A percentile compares a stretch with the other conserved stretches of the same genome.
Conservation (phyloP, 2,113 vertebrate species). For the Tragelaphus scriptus region DNA sequence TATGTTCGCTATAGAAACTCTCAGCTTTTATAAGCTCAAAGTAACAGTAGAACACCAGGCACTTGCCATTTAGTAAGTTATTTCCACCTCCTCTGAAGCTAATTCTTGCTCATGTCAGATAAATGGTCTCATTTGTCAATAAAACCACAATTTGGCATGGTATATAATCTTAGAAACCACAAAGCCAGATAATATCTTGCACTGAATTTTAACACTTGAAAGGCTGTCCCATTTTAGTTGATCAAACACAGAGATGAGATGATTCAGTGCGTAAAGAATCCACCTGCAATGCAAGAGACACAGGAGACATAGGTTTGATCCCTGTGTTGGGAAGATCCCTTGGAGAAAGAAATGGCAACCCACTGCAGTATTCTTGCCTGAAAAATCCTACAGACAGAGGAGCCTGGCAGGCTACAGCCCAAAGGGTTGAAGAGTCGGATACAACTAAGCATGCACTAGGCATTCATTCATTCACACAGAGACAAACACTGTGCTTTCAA, state of each 20-base stretch:
- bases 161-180: slow-evolving; percentile 11
- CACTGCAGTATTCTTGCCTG: background rate
- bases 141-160: background rate
- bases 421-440: background rate
- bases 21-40: background rate
- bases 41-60: background rate
- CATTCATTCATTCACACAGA: background rate
- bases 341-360: background rate
- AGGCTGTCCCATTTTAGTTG: background rate
- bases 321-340: background rate
- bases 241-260: background rate
- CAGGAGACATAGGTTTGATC: background rate
- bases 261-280: background rate
- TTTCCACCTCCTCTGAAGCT: background rate
- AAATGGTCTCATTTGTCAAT: background rate
- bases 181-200: background rate
- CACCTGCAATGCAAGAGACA: background rate
- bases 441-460: background rate
- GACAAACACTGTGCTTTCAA: background rate
- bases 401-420: background rate
- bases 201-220: background rate
- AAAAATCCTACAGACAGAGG: background rate
- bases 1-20: background rate
- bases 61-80: background rate
- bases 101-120: background rate